Base-by-base conservation (phyloP, 1,140 invertebrate genomes). In the Notospermus geniculatus region DNA sequence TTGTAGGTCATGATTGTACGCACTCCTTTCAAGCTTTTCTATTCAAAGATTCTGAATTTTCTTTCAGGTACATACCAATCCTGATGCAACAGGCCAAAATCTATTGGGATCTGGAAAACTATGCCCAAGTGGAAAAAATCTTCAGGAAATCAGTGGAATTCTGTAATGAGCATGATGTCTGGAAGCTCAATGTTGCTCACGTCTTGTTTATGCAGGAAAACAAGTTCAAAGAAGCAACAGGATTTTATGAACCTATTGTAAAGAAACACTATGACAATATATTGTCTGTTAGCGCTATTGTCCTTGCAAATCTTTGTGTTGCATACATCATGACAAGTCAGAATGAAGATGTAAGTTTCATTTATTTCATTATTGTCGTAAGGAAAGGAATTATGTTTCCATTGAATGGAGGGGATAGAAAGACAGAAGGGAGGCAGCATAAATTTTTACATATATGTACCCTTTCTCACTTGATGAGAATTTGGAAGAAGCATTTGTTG, bases 81-180 rank as follows among this genome's bases (percentile, higher is more conserved):
- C 84, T 99, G 11, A 98, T 99, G 96, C 93, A 95, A 2, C 95
- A 99, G 81, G 95, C 96, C 0, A 98, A 97, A 86, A 97, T 99
- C 66, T 97, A 96, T 73, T 99, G 97, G 97, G 95, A 98, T 61
- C 85, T 93, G 73, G 93, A 96, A 76, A 95, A 98, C 78, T 99
- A 98, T 75, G 82, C 87, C 1, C 93, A 97, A 78, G 73, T 81
- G 46, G 83, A 84, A 65, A 83, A 79, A 66, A 78, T 84, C 19
- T 85, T 84, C 72, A 87, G 93, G 25, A 96, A 96, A 79, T 97
- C 95, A 53, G 93, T 94, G 0, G 97, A 99, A 77, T 98, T 98
- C 80, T 98, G 95, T 74, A 95, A 93, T 71, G 95, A 98, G 75
- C 92, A 97, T 72, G 93, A 98, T 73, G 88, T 90, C 1, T 99